Evolutionary conservation across 2,888 invertebrate species (phyloP).

Genomic region (Melanchra persicariae): DNA sequence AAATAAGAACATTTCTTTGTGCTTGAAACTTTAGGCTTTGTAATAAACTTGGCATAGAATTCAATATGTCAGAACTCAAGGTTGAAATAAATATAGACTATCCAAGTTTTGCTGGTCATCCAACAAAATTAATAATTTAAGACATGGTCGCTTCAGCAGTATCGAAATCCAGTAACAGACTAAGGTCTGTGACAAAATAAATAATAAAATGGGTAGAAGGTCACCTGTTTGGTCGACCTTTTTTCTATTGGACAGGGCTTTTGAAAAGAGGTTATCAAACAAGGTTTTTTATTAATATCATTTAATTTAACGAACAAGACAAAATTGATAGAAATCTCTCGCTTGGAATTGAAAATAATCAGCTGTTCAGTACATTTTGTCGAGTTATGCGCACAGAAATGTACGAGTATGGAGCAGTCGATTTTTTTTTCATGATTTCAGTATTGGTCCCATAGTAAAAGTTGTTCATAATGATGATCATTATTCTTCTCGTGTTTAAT

Average conservation of each 20-base stretch:
- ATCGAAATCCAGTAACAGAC: neutral
- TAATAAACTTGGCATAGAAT: constrained; percentile 23
- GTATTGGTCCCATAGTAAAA: too few species aligned
- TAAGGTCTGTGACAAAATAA: constrained; percentile 6
- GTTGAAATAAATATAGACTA: neutral
- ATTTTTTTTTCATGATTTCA: too few species aligned
- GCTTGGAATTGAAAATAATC: too few species aligned
- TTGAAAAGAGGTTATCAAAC: neutral
- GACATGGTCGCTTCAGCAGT: neutral
- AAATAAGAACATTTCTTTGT: constrained; percentile 21
- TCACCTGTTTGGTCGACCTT: neutral
- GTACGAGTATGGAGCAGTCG: too few species aligned
- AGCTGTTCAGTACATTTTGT: too few species aligned
- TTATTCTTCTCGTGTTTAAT: neutral
- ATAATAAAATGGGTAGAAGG: constrained; percentile 3
- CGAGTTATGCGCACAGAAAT: too few species aligned
- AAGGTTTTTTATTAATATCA: too few species aligned
- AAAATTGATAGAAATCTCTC: neutral
- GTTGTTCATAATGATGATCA: too few species aligned
- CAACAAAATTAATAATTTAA: constrained; percentile 13
- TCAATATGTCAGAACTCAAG: neutral
- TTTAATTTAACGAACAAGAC: neutral
- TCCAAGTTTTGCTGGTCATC: constrained; percentile 1
- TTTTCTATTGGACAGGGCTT: neutral
- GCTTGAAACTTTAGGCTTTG: constrained; percentile 7